Conservation (phyloP, 2,113 vertebrate genomes). For the Pogonocichla stellata region DNA sequence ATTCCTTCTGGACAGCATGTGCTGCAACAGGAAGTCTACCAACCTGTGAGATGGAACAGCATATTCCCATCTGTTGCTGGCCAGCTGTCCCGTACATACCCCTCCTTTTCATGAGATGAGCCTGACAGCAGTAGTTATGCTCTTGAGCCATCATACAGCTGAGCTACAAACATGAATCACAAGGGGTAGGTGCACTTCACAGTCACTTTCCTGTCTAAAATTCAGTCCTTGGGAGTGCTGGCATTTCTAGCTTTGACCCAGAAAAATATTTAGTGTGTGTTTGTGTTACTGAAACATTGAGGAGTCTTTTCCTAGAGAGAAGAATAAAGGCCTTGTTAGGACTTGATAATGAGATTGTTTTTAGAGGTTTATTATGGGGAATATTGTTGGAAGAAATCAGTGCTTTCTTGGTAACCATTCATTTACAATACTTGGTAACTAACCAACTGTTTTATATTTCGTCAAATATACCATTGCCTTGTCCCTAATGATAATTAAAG, state of each 20-base stretch:
- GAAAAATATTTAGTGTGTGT: background rate
- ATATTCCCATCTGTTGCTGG: slow-evolving; percentile 13
- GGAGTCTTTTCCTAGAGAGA: background rate
- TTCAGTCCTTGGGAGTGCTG: background rate
- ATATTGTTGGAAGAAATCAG: background rate
- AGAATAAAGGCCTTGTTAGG: background rate
- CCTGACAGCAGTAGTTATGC: background rate
- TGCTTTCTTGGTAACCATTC: background rate
- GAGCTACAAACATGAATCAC: background rate
- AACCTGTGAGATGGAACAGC: background rate
- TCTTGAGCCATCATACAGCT: background rate
- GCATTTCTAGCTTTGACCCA: background rate
- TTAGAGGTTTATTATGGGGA: background rate
- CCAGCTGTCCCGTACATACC: background rate
- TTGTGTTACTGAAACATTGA: background rate
- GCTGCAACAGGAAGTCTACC: slow-evolving; percentile 20
- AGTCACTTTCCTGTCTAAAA: background rate
- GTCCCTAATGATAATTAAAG: background rate
- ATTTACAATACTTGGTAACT: background rate
- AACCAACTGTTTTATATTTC: background rate
- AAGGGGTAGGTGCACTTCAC: background rate
- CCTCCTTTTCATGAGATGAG: background rate
- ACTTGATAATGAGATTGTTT: background rate
- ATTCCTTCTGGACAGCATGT: background rate
- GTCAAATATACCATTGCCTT: background rate